phyloP scores from a whole-genome alignment of 2,113 vertebrate species.

The Suncus etruscus region DNA sequence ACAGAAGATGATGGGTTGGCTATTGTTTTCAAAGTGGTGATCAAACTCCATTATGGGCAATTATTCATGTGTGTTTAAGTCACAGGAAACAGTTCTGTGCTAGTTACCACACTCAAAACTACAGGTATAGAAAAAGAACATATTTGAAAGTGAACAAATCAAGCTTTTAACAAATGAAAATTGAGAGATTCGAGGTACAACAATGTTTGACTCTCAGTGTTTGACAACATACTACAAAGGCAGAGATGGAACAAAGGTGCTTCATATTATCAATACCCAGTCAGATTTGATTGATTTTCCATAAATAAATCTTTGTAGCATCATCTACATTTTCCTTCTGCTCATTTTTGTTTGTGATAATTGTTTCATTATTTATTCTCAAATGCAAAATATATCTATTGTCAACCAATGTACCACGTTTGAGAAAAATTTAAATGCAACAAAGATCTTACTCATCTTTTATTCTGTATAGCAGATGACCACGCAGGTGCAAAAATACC shows the following conservation, averaged over 20 bases:
- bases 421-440: neutral
- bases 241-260: neutral
- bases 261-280: neutral
- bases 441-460: neutral
- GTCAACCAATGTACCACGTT: neutral
- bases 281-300: neutral
- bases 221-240: neutral
- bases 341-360: neutral
- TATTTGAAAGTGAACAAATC: neutral
- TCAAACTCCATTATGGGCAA: neutral
- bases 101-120: neutral
- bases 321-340: neutral
- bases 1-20: neutral
- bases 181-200: neutral
- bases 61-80: neutral
- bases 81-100: neutral
- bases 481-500: neutral
- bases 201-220: neutral
- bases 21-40: neutral
- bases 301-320: neutral
- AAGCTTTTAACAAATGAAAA: neutral
- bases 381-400: slow-evolving; percentile 4
- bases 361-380: neutral
- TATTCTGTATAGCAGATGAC: neutral
- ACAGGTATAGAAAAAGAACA: neutral